Evolutionary conservation across 2,888 invertebrate species (phyloP).

Genomic region (Pedicia rivosa): DNA sequence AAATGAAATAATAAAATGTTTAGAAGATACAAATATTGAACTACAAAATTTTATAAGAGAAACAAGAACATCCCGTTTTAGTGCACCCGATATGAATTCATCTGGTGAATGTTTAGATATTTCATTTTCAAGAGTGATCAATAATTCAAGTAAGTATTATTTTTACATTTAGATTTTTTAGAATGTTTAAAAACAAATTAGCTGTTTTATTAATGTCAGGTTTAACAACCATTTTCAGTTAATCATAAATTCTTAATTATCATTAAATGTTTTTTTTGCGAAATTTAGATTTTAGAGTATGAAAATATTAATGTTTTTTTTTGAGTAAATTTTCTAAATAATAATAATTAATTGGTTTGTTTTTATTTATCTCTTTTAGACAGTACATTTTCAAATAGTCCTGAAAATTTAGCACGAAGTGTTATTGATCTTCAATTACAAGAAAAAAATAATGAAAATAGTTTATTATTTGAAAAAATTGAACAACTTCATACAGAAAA

Average conservation of each 20-base stretch:
- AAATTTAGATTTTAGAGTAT: too few species aligned
- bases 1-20: slow-evolving; percentile 14
- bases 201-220: too few species aligned
- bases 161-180: too few species aligned
- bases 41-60: slow-evolving; percentile 23
- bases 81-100: slow-evolving; percentile 15
- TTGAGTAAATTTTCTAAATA: too few species aligned
- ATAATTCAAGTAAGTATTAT: too few species aligned
- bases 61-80: slow-evolving; percentile 15
- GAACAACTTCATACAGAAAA: too few species aligned
- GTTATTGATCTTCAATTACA: slow-evolving; percentile 27
- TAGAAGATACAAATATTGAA: slow-evolving; percentile 21
- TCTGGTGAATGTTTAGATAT: slow-evolving; percentile 21
- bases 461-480: slow-evolving; percentile 15
- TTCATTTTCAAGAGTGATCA: slow-evolving; percentile 16
- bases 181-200: too few species aligned
- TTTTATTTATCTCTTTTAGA: slow-evolving; percentile 7
- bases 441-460: slow-evolving; percentile 26
- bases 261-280: too few species aligned
- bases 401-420: slow-evolving; percentile 24
- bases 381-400: slow-evolving; percentile 16
- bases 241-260: too few species aligned
- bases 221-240: too few species aligned
- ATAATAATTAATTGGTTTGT: too few species aligned
- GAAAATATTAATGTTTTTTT: too few species aligned